Evolutionary conservation across 2,113 vertebrate genomes (phyloP).

Genomic region (Odontophorus gujanensis): DNA sequence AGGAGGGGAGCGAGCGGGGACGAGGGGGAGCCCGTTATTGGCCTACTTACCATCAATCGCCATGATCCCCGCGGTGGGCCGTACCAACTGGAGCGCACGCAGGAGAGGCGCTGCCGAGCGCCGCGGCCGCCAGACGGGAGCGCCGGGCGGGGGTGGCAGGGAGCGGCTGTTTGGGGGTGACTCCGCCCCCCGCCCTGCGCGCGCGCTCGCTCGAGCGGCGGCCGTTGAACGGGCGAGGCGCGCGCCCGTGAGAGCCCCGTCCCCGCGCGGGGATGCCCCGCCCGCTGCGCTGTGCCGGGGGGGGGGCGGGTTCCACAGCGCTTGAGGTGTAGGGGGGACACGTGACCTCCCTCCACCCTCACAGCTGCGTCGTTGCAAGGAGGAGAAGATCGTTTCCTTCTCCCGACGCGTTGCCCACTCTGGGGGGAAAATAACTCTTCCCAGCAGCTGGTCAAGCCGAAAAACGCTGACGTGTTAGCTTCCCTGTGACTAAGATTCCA

Average conservation of each 20-base stretch:
- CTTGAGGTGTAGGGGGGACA: not conserved
- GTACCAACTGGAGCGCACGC: slow-evolving; percentile 67
- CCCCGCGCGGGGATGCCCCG: not conserved
- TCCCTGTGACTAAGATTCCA: not conserved
- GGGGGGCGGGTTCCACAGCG: not conserved
- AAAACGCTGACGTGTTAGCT: accelerated
- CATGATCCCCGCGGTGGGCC: slow-evolving; percentile 89
- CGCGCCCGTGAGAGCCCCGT: not conserved
- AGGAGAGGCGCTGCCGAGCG: slow-evolving; percentile 31
- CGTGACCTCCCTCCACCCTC: not conserved
- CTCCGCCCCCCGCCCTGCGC: not conserved
- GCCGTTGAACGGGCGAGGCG: not conserved
- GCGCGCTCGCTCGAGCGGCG: not conserved
- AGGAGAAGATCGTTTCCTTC: not conserved
- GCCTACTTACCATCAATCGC: slow-evolving; percentile 94
- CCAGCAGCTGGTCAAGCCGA: not conserved
- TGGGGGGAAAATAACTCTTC: not conserved
- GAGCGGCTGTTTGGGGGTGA: not conserved
- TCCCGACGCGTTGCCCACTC: no score
- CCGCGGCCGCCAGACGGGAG: not conserved
- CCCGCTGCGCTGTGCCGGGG: not conserved
- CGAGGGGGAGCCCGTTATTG: slow-evolving; percentile 77
- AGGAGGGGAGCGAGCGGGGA: slow-evolving; percentile 3
- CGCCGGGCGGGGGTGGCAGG: not conserved
- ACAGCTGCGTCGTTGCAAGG: not conserved